Evolutionary conservation across 1,140 invertebrate genomes (phyloP), one percentile per base, ranked within the genome.

Genomic region (Oscheius sp.): DNA sequence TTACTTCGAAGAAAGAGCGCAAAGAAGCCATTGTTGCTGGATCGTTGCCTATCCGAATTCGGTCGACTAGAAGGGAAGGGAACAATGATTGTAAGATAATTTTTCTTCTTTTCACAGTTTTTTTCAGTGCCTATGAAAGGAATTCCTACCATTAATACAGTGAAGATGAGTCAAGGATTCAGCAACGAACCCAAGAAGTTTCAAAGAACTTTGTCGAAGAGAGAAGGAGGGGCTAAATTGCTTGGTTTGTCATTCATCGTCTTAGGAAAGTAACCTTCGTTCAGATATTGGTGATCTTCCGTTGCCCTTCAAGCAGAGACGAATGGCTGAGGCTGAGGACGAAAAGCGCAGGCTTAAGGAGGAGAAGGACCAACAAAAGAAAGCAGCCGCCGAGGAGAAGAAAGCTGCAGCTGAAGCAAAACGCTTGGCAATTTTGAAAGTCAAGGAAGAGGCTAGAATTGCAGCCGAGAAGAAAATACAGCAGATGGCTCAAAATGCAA

Each of bases 181-280:
- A 69, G 65, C 10, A 68, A 32, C 31, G 68, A 69, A 69, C 68
- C 68, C 18, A 69, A 69, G 31, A 69, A 69, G 31, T 69, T 69
- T 64, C 65, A 13, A 18, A 66, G 68, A 32, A n/a, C 59, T 13
- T n/a, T 70, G 23, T 4, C 28, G 26, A 69, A 69, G 31, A 32
- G 68, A 69, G 68, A 69, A 32, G 65, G 65, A 0, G 65, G 65
- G 10, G 65, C 49, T 7, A 67, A 67, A 29, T 13, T 67, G 31
- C 13, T 67, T 7, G 65, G 65, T 67, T 63, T 35, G 7, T 31
- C 61, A 20, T 4, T 63, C 4, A 13, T 35, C 32, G 7, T 35
- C 55, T 63, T 63, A 32, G 7, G 28, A 63, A 36, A 32, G 32
- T 23, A n/a, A n/a, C n/a, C n/a, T 42, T 35, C 7, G 4, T 4